Evolutionary conservation across 2,888 invertebrate species (phyloP), one percentile per base, ranked within the genome.

Genomic region (Rhamnusium bicolor): DNA sequence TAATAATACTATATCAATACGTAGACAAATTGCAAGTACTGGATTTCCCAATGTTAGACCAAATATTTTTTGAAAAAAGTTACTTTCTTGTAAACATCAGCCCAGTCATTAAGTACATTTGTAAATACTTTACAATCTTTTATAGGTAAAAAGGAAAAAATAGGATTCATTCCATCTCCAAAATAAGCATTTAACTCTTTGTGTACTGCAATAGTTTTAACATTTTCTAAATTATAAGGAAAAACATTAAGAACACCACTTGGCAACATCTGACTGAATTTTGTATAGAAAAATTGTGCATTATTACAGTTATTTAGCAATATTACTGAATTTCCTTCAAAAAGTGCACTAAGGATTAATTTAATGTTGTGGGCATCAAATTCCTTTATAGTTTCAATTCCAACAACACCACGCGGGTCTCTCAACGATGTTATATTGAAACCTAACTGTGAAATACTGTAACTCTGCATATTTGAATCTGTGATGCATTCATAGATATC

Each of bases 251-350:
- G 70, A 49, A 83, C 74, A 5, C 80, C 80, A 29, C 63, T 63
- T 5, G 83, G 81, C 19, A 85, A 51, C n/a, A 74, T 67, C 70
- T 80, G 79, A 19, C 76, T 66, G 4, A 85, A 49, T 65, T 79
- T 75, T 24, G 75, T 66, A 66, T 81, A 82, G 67, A 83, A 79
- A 10, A 68, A 49, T 54, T 73, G 67, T 7, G 71, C 63, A 56
- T 68, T 60, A 16, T 70, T 51, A 16, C 63, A 51, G 29, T 75
- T 73, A 69, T 76, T 80, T 8, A 85, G 27, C 47, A 86, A 21
- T 18, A 88, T 81, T 16, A 87, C 79, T 12, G 83, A 74, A 75
- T 88, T 88, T 27, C 87, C 87, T 78, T 81, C 80, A 18, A 84
- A 73, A 27, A 86, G 68, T 6, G 85, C 83, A 10, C 82, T 79